A percentile compares a stretch with the other conserved stretches of the same genome.
Conservation (phyloP, 2,113 vertebrate genomes). For the Noctilio leporinus region DNA sequence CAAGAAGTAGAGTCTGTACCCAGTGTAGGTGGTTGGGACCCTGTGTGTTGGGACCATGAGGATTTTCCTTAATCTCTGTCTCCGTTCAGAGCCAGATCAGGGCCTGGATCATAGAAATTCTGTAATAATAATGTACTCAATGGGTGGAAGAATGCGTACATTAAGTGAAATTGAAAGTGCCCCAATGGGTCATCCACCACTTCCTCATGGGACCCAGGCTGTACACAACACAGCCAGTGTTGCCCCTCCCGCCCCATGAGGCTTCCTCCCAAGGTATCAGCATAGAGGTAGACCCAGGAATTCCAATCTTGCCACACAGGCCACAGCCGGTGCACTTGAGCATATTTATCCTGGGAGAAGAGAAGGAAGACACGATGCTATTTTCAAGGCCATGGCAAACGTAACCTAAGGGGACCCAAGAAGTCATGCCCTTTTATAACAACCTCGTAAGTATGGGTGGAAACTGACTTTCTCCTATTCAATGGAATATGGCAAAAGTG, state of each 20-base stretch:
- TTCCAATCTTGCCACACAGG: neutral
- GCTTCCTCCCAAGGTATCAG: neutral
- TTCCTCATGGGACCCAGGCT: neutral
- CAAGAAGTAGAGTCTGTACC: neutral
- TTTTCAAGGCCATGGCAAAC: neutral
- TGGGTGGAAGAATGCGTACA: neutral
- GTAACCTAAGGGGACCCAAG: neutral
- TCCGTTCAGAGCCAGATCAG: neutral
- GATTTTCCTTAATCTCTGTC: neutral
- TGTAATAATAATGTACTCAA: neutral
- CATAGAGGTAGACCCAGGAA: neutral
- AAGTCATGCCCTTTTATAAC: neutral
- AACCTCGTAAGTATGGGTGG: neutral
- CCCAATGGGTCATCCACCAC: fast-evolving
- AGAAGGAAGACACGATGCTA: neutral
- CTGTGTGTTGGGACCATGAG: neutral
- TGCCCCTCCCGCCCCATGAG: fast-evolving
- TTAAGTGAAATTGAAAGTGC: neutral
- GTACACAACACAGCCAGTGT: fast-evolving
- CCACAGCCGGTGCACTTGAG: neutral
- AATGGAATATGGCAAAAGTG: neutral
- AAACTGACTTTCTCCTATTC: neutral
- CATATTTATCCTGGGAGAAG: neutral
- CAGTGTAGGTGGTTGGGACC: neutral
- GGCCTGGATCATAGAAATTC: neutral